These are phyloP conservation scores for Pseudorectes ferrugineus DNA, from an alignment of 2,113 vertebrate genomes.

Conservation along the genomic window DNA sequence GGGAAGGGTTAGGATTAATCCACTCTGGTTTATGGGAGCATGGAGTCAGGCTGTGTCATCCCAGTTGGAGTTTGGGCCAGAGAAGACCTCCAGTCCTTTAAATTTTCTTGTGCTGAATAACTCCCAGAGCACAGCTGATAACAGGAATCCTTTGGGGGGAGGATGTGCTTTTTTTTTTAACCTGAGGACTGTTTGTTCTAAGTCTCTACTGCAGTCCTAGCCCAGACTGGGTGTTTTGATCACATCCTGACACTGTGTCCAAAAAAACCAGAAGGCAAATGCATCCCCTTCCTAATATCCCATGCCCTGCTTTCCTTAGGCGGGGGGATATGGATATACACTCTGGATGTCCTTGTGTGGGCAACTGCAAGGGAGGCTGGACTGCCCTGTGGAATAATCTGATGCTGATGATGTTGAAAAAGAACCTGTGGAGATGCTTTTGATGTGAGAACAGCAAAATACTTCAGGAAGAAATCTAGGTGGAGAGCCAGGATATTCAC, in stretches of 20 bases:
- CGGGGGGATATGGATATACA: not conserved
- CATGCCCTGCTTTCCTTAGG: not conserved
- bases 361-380: not conserved
- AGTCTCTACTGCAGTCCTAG: not conserved
- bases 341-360: not conserved
- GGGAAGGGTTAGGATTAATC: not conserved
- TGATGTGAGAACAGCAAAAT: not conserved
- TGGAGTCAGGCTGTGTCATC: not conserved
- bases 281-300: not conserved
- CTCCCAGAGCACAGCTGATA: rapidly evolving
- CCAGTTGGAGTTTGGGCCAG: not conserved
- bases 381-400: not conserved
- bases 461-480: rapidly evolving
- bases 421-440: not conserved
- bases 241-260: not conserved
- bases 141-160: rapidly evolving
- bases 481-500: not conserved
- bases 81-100: not conserved
- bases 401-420: not conserved
- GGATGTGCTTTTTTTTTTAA: not conserved
- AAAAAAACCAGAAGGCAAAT: not conserved
- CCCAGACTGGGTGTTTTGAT: not conserved
- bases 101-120: not conserved
- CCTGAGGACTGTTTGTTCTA: not conserved
- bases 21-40: not conserved